These are phyloP conservation scores for Anhinga rufa DNA, from an alignment of 2,113 vertebrate species.

Conservation along the genomic window DNA sequence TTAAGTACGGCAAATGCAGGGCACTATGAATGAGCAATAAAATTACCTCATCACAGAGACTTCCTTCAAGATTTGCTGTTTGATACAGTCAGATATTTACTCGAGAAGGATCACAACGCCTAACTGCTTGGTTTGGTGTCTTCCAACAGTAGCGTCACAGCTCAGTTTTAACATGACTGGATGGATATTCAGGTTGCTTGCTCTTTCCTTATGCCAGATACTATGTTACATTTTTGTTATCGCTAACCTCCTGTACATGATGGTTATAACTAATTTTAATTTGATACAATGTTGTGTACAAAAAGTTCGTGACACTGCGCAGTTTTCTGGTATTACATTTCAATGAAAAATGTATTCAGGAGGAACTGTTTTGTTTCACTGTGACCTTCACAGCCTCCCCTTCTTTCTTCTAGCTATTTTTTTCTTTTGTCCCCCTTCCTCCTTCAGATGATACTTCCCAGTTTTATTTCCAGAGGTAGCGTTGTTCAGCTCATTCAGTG, in stretches of 20 bases:
- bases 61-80: constrained; percentile 62
- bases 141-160: constrained; percentile 52
- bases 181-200: constrained; percentile 58
- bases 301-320: constrained; percentile 65
- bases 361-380: constrained; percentile 43
- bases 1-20: constrained; percentile 73
- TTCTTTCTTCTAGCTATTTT: neutral
- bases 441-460: neutral
- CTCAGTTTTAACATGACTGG: constrained; percentile 35
- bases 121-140: constrained; percentile 32
- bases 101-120: constrained; percentile 27
- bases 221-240: constrained; percentile 77
- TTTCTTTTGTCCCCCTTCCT: neutral
- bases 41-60: constrained; percentile 63
- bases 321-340: constrained; percentile 56
- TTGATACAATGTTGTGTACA: constrained; percentile 72
- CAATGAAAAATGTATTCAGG: constrained; percentile 48
- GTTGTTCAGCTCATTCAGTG: neutral
- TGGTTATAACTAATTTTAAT: constrained; percentile 77
- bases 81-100: constrained; percentile 57
- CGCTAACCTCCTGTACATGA: constrained; percentile 75
- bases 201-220: constrained; percentile 68
- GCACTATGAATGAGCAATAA: constrained; percentile 67
- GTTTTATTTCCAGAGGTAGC: neutral
- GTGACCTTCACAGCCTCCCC: constrained; percentile 56